These are phyloP conservation scores for Dicentrarchus labrax DNA, from an alignment of 2,113 vertebrate genomes.

Conservation along the genomic window DNA sequence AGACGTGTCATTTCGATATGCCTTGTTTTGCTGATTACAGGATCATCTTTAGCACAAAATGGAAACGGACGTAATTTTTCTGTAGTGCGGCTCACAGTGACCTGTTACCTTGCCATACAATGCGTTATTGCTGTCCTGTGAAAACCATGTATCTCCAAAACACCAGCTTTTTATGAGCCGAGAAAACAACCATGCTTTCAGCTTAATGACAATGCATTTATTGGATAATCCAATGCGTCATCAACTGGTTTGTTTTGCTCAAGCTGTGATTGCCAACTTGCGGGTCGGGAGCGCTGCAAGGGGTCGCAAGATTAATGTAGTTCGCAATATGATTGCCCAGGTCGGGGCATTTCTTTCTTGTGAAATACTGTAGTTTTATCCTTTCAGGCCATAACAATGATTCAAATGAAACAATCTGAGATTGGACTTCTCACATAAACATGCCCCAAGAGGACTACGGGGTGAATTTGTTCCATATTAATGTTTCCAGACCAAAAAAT, in stretches of 20 bases:
- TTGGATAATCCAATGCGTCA: neutral
- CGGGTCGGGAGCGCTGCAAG: neutral
- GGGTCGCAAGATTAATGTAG: neutral
- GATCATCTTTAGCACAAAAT: slow-evolving; percentile 59
- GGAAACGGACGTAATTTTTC: slow-evolving; percentile 51
- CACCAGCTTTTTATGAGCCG: neutral
- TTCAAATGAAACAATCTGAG: neutral
- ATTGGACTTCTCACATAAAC: neutral
- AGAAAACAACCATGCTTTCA: neutral
- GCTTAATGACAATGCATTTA: neutral
- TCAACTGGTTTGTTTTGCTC: neutral
- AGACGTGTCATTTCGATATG: slow-evolving; percentile 60
- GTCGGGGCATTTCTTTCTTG: neutral
- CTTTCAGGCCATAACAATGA: neutral
- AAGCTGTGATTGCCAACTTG: neutral
- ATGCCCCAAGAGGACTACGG: no score
- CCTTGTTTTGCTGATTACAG: slow-evolving; percentile 68
- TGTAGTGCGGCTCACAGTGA: slow-evolving; percentile 11
- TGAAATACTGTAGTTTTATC: neutral
- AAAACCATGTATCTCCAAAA: neutral
- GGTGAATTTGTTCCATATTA: no score
- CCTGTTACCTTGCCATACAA: slow-evolving; percentile 34
- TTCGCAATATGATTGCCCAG: neutral
- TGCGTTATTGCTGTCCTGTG: neutral
- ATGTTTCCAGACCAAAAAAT: no score